Base-by-base conservation (phyloP, 2,888 invertebrate genomes). In the Macrophya annulata region DNA sequence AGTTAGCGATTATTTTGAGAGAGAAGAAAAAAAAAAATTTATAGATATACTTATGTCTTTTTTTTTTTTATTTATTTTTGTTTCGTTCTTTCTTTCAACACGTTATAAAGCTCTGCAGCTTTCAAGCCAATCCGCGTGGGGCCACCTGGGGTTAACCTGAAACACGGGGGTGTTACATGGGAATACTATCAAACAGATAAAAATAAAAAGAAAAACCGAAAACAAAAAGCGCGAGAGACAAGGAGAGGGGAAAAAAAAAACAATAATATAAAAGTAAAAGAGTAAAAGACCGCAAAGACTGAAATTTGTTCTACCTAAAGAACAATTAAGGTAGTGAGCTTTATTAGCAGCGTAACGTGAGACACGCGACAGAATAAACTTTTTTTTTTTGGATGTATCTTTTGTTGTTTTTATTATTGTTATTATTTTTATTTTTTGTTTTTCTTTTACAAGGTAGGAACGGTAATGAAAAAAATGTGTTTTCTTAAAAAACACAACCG, bases 121-220 rank as follows among this genome's bases (percentile, higher is more conserved):
- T 74, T 74, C 43, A 45, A 74, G 25, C 43, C 45, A 43, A 74
- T 74, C 45, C 43, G 72, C 72, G 31, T 45, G 15, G 15, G 40
- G 72, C 45, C 45, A 74, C n/a, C 45, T 45, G 45, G 43, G 45
- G 43, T 74, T 74, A 45, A 74, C 72, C 72, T 74, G 72, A 10
- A 74, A 74, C 43, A 74, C 72, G 43, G 43, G 8, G 12, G 45
- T 9, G 43, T 43, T 68, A 31, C 37, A 68, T 15, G 68, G 68
- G 68, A 31, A 62, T 62, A 62, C 62, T 62, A 62, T 68, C 15
- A 37, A 68, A 68, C 17, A 17, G 37, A 68, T 37, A 8, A 25
- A 15, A 10, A 12, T 6, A 15, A 17, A 37, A 5, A 37, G 31
- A 15, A 1, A 68, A 37, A 37, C 10, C 4, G 17, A 68, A 15